phyloP scores from a whole-genome alignment of 1,140 invertebrate genomes.

The Trichonephila inaurata region DNA sequence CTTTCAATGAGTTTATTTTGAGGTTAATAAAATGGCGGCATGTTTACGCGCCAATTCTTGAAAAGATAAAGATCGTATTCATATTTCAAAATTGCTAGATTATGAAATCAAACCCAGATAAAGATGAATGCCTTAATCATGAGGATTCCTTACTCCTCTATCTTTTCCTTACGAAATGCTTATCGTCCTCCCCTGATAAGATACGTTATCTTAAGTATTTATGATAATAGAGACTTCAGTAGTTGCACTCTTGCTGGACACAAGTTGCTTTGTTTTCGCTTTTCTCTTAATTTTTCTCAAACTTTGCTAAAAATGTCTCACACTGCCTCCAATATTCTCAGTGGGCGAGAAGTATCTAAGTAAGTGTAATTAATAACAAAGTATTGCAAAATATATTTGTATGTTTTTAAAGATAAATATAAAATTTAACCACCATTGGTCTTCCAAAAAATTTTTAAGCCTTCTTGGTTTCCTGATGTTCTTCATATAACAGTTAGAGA shows the following conservation, averaged over 20 bases:
- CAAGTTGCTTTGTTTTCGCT: neutral
- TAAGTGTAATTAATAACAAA: conserved; percentile 80
- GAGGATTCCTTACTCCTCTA: conserved; percentile 34
- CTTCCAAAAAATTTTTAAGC: too few species aligned
- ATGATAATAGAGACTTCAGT: neutral
- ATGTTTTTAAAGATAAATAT: too few species aligned
- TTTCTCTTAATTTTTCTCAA: too few species aligned
- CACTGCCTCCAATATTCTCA: conserved; percentile 83
- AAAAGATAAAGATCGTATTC: neutral
- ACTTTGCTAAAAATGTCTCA: neutral
- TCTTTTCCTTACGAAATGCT: conserved; percentile 34
- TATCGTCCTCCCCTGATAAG: conserved; percentile 28
- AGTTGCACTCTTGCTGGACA: neutral
- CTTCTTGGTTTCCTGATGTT: too few species aligned
- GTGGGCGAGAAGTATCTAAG: conserved; percentile 85
- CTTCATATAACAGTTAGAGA: too few species aligned
- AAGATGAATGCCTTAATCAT: conserved; percentile 10
- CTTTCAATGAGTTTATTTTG: too few species aligned
- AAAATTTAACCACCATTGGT: too few species aligned
- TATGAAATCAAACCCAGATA: conserved; percentile 28
- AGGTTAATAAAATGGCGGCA: neutral
- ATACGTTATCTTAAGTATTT: neutral
- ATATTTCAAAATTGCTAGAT: conserved; percentile 9
- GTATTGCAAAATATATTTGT: too few species aligned
- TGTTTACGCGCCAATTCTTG: neutral